These are phyloP conservation scores for Gallinago nigripennis DNA, from an alignment of 2,797 vertebrate genomes.

Conservation along the genomic window DNA sequence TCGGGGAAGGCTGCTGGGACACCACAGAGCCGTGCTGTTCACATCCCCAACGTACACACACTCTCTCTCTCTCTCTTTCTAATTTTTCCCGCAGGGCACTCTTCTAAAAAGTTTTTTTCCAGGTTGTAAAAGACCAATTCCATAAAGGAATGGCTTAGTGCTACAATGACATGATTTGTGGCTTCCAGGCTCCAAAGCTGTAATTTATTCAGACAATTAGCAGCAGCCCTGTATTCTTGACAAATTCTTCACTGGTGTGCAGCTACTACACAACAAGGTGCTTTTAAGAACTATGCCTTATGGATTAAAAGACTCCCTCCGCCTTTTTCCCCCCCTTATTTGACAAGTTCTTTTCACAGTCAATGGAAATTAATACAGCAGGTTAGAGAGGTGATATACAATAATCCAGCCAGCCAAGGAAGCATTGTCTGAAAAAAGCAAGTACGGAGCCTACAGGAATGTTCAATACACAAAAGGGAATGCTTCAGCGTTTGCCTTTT, in stretches of 20 bases:
- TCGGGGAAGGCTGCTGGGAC: not conserved
- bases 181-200: conserved; percentile 47
- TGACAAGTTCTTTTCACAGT: conserved; percentile 56
- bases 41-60: not conserved
- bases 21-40: not conserved
- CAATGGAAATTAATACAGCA: conserved; percentile 70
- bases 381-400: conserved; percentile 63
- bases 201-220: conserved; percentile 69
- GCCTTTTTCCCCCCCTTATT: not conserved
- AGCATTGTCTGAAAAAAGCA: conserved; percentile 47
- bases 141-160: conserved; percentile 40
- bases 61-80: not conserved
- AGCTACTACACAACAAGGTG: conserved; percentile 27
- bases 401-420: conserved; percentile 59
- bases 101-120: conserved; percentile 37
- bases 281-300: conserved; percentile 35
- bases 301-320: conserved; percentile 20
- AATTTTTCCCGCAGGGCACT: not conserved
- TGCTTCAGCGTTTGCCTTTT: conserved; percentile 15
- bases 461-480: conserved; percentile 34
- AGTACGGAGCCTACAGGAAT: conserved; percentile 40
- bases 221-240: conserved; percentile 44
- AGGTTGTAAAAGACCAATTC: conserved; percentile 51
- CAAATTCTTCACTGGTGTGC: conserved; percentile 44
- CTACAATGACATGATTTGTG: conserved; percentile 60